Percentiles rank a stretch among this genome's conserved stretches.
phyloP scores from a whole-genome alignment of 2,888 invertebrate genomes.

The Tiphia femorata region DNA sequence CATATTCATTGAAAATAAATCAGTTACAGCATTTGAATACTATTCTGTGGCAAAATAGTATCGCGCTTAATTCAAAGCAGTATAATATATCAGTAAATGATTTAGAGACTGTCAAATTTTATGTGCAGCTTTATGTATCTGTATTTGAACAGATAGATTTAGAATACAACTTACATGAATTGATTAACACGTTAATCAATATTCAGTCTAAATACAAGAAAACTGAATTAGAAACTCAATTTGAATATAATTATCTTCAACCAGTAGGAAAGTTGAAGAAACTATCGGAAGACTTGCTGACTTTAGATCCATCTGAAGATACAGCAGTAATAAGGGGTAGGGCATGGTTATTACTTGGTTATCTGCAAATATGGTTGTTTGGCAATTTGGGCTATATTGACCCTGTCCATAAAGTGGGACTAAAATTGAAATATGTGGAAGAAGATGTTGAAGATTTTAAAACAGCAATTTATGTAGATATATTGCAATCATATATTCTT shows the following conservation, averaged over 20 bases:
- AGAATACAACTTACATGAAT: conserved; percentile 27
- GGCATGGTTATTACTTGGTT: conserved; percentile 59
- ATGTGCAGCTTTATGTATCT: conserved; percentile 40
- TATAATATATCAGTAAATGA: conserved; percentile 65
- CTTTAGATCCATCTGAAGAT: not conserved
- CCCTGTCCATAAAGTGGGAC: conserved; percentile 82
- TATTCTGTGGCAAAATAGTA: conserved; percentile 75
- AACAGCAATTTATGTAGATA: conserved; percentile 73
- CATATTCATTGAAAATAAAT: conserved; percentile 69
- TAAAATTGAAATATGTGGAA: conserved; percentile 79
- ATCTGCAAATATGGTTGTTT: conserved; percentile 56
- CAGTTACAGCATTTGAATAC: conserved; percentile 71
- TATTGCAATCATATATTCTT: conserved; percentile 70
- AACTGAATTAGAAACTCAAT: conserved; percentile 12
- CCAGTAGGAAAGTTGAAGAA: conserved; percentile 32
- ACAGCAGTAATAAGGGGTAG: conserved; percentile 44
- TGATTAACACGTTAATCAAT: conserved; percentile 9
- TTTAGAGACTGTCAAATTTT: conserved; percentile 39
- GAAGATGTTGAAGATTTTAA: conserved; percentile 78
- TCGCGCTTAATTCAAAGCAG: conserved; percentile 69
- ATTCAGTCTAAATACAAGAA: conserved; percentile 8
- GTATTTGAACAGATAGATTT: conserved; percentile 31
- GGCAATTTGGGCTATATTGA: conserved; percentile 74
- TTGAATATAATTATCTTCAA: conserved; percentile 16
- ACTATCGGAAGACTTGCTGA: conserved; percentile 12